A percentile compares a stretch with the other conserved stretches of the same genome.
Conservation (phyloP, 2,888 invertebrate genomes). For the Lithophane leautieri region DNA sequence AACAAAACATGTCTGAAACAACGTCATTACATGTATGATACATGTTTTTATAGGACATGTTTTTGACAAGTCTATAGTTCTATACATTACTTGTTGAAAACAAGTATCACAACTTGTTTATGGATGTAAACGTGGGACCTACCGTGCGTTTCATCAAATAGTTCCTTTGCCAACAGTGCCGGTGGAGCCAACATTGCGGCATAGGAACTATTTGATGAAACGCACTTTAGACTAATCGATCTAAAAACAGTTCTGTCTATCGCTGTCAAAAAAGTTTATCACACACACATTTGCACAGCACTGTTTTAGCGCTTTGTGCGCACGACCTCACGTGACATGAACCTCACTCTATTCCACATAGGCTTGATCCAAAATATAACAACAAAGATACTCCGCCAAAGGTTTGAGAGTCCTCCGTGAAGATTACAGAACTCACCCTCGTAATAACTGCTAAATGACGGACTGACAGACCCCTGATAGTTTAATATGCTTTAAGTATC, state of each 20-base stretch:
- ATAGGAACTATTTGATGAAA: no score
- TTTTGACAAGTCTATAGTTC: no score
- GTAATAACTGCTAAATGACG: constrained; percentile 75
- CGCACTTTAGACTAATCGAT: no score
- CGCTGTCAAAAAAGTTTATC: background rate
- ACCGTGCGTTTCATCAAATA: no score
- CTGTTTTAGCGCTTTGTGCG: no score
- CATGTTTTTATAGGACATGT: background rate
- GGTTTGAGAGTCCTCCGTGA: constrained; percentile 31
- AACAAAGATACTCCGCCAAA: constrained; percentile 9
- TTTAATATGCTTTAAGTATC: constrained; percentile 67
- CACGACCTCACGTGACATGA: background rate
- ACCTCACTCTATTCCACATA: background rate
- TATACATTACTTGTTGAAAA: background rate
- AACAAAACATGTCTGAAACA: no score
- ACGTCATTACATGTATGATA: background rate
- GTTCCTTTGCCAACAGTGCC: no score
- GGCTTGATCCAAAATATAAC: constrained; percentile 10
- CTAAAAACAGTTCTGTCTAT: background rate
- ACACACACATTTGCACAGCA: background rate
- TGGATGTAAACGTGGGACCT: no score
- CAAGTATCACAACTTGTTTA: background rate
- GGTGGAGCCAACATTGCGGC: no score
- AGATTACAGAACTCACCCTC: constrained; percentile 64
- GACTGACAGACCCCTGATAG: constrained; percentile 73